Evolutionary conservation across 2,888 invertebrate genomes (phyloP).

Genomic region (Aspidapion aeneum): DNA sequence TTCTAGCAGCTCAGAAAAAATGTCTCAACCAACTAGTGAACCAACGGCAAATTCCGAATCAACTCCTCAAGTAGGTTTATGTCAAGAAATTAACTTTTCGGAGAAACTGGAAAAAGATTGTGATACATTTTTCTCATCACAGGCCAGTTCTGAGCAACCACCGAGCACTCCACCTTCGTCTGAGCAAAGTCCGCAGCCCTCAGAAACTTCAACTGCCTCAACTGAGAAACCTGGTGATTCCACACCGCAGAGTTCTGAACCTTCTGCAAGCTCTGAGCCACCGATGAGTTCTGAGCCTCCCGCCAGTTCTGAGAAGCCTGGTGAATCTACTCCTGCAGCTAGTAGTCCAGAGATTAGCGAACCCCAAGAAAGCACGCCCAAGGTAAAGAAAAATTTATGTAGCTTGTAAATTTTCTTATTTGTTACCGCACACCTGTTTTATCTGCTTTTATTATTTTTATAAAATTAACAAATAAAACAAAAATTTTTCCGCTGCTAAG

Average conservation of each 20-base stretch:
- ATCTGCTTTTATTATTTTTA: too few species aligned
- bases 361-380: conserved; percentile 6
- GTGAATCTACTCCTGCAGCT: neutral
- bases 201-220: neutral
- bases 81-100: too few species aligned
- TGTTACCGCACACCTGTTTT: too few species aligned
- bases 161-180: neutral
- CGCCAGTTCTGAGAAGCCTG: conserved; percentile 6
- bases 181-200: neutral
- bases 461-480: too few species aligned
- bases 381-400: conserved; percentile 6
- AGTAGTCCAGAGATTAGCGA: conserved; percentile 3
- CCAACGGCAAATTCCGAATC: neutral
- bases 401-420: too few species aligned
- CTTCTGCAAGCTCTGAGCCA: conserved; percentile 6
- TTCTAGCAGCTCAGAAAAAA: neutral
- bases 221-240: neutral
- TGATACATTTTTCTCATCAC: too few species aligned
- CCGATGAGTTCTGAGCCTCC: conserved; percentile 3
- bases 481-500: too few species aligned
- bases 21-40: neutral
- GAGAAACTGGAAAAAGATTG: neutral
- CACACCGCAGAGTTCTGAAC: conserved; percentile 4
- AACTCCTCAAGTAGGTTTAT: neutral
- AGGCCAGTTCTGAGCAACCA: neutral